Percentiles rank a stretch among this genome's conserved stretches.
These are phyloP conservation scores for Dipodomys merriami DNA, from an alignment of 2,113 vertebrate species.

Conservation along the genomic window DNA sequence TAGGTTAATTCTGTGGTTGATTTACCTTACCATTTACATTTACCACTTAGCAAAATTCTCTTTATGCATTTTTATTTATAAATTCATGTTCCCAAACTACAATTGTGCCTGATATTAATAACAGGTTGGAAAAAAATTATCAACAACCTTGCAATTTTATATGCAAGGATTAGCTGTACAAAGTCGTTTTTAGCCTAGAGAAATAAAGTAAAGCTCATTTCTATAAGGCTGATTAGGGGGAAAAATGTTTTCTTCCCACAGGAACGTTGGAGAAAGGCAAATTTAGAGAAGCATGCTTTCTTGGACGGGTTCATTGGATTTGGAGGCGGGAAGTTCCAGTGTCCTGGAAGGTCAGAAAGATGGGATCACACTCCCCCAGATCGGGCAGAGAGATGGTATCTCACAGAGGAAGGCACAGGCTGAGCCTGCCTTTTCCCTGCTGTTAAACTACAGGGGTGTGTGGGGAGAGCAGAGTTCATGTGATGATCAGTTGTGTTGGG, in stretches of 20 bases:
- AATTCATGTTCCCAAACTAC: conserved; percentile 52
- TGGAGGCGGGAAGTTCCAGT: conserved; percentile 90
- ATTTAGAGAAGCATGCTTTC: conserved; percentile 93
- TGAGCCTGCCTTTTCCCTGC: conserved; percentile 57
- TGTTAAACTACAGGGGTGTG: conserved; percentile 6
- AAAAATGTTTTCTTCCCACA: conserved; percentile 91
- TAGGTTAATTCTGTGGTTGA: conserved; percentile 52
- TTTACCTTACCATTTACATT: conserved; percentile 68
- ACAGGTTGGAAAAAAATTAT: conserved; percentile 82
- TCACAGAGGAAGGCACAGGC: background rate
- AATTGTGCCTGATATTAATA: conserved; percentile 75
- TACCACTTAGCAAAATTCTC: conserved; percentile 68
- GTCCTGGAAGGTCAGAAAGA: conserved; percentile 93
- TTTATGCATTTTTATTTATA: conserved; percentile 68
- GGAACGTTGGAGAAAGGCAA: conserved; percentile 93
- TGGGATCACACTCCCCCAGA: conserved; percentile 79
- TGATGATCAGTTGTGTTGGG: background rate
- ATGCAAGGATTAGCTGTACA: conserved; percentile 84
- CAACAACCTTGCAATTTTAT: conserved; percentile 74
- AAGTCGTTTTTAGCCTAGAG: conserved; percentile 85
- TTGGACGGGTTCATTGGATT: conserved; percentile 92
- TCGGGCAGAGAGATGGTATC: conserved; percentile 58
- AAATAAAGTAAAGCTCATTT: conserved; percentile 88
- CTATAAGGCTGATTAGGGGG: conserved; percentile 84
- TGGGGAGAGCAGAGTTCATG: background rate